These are phyloP conservation scores for Valencia hispanica DNA, from an alignment of 2,797 vertebrate genomes.

Conservation along the genomic window DNA sequence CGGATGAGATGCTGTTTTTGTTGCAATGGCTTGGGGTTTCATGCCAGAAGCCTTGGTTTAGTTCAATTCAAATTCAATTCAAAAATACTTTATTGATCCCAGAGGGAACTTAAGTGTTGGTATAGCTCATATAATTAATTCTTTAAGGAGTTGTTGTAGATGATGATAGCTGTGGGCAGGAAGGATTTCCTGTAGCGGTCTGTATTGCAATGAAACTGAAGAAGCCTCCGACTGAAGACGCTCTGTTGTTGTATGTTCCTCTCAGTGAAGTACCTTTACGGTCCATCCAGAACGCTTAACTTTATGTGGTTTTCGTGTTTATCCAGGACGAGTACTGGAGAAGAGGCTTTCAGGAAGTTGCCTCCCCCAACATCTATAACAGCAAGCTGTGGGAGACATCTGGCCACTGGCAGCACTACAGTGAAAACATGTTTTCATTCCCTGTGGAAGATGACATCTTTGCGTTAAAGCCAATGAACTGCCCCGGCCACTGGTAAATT, in stretches of 20 bases:
- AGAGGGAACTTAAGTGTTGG: no score
- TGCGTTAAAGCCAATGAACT: slow-evolving; percentile 97
- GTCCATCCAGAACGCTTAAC: slow-evolving; percentile 4
- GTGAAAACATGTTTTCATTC: slow-evolving; percentile 94
- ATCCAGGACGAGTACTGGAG: slow-evolving; percentile 89
- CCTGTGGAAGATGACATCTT: slow-evolving; percentile 91
- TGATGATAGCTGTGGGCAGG: no score
- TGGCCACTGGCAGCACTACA: slow-evolving; percentile 96
- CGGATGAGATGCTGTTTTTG: slow-evolving; percentile 15
- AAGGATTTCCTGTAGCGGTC: no score
- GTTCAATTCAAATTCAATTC: no score
- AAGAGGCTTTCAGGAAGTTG: slow-evolving; percentile 90
- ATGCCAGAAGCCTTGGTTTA: slow-evolving; percentile 19
- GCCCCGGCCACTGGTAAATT: slow-evolving; percentile 93
- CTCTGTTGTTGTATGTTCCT: no score
- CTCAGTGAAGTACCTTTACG: slow-evolving; percentile 20
- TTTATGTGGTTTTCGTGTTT: slow-evolving; percentile 29
- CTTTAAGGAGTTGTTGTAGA: no score
- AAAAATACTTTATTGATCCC: no score
- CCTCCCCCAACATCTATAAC: slow-evolving; percentile 93
- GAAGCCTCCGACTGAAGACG: no score
- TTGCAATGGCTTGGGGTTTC: neutral
- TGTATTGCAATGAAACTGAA: no score
- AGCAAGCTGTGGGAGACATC: slow-evolving; percentile 94
- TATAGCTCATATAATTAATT: no score